Evolutionary conservation across 2,113 vertebrate species (phyloP).

Genomic region (Pomatorhinus ruficollis): DNA sequence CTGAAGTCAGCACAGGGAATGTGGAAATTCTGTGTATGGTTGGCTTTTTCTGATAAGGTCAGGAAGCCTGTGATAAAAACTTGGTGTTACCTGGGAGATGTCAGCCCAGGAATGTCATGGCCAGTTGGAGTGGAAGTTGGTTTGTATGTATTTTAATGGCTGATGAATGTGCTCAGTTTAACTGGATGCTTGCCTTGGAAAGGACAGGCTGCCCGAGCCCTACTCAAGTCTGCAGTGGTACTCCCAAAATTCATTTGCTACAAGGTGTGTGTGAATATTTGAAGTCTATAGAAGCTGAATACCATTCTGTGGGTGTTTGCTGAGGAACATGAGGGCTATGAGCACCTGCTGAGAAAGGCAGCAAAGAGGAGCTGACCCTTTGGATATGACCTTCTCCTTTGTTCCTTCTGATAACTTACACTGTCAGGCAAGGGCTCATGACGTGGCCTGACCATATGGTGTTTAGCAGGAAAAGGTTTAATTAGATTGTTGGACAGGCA

Average conservation of each 20-base stretch:
- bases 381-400: neutral
- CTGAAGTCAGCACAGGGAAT: too few species aligned
- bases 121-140: neutral
- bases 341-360: neutral
- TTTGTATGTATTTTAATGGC: neutral
- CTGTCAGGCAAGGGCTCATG: fast-evolving
- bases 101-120: neutral
- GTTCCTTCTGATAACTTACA: neutral
- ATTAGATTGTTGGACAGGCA: neutral
- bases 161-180: neutral
- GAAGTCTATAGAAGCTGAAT: neutral
- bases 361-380: neutral
- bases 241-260: neutral
- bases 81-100: neutral
- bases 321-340: neutral
- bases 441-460: neutral
- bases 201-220: neutral
- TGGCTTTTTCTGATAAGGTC: neutral
- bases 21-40: neutral
- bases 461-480: neutral
- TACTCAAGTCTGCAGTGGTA: neutral
- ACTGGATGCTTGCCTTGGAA: neutral
- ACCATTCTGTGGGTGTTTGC: neutral
- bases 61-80: neutral
- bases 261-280: neutral